Base-by-base conservation (phyloP, 2,113 vertebrate genomes). In the Malurus elegans region DNA sequence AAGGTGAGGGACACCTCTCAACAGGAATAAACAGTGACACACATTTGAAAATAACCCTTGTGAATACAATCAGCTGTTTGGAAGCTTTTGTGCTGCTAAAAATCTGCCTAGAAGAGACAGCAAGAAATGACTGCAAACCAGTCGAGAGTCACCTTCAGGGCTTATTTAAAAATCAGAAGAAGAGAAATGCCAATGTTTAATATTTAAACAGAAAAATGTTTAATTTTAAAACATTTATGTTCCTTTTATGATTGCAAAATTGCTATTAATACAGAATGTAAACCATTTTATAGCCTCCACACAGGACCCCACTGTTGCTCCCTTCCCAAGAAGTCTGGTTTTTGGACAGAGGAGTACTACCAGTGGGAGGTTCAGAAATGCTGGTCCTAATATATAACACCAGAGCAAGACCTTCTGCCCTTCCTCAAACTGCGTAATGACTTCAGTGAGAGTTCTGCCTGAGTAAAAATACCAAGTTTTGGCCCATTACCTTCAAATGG, bases 161-260 rank as follows among this genome's bases (percentile, higher is more conserved):
- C 50, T 79, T 83, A 86, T 92, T 95, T 91, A 88, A 97, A 96
- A 88, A 88, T 90, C 85, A 83, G 81, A 89, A 92, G 65, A 88
- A 95, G 56, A 97, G 75, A 94, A 95, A 93, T 21, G 21, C 23
- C 82, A 64, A 62, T 88, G 90, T 94, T 97, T 97, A 93, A 96
- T 84, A 96, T 91, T 94, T 95, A 96, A 96, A 96, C 69, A 87
- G 71, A 91, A 86, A 89, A 71, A 69, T 24, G 44, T 92, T 96
- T 95, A 45, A 95, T 80, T 95, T 95, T 76, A 50, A 96, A 97
- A 96, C 93, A 96, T 67, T 78, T 69, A 70, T 60, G 88, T 73
- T 92, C 82, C 79, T 94, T 96, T 96, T 96, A 96, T 92, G 91
- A 95, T 56, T 86, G 72, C 88, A 95, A 94, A 93, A 95, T 96